phyloP scores from a whole-genome alignment of 2,113 vertebrate genomes.

The Poeciliopsis occidentalis region DNA sequence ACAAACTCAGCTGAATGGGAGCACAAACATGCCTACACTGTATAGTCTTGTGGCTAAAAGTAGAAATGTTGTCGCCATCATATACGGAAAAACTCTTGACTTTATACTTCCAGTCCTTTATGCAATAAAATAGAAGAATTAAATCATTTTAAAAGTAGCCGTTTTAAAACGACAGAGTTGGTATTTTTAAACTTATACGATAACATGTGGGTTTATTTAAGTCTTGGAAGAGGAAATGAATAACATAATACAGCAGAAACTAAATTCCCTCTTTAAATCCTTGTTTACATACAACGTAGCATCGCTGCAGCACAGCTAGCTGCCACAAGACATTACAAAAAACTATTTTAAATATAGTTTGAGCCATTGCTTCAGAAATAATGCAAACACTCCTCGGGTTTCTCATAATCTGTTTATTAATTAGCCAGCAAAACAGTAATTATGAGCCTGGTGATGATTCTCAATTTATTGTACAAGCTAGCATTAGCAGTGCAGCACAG shows the following conservation, averaged over 20 bases:
- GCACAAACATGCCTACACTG: not conserved
- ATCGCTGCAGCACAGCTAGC: not conserved
- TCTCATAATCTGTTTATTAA: not conserved
- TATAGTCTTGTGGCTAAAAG: not conserved
- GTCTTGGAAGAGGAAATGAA: too few species aligned
- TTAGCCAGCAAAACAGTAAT: not conserved
- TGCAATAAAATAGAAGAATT: not conserved
- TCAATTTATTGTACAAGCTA: not conserved
- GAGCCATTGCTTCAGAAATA: not conserved
- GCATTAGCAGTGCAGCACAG: not conserved
- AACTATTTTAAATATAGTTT: not conserved
- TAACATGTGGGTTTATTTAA: too few species aligned
- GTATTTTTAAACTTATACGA: too few species aligned
- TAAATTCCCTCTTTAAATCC: not conserved
- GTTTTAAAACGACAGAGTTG: too few species aligned
- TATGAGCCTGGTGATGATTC: not conserved
- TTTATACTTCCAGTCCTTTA: not conserved
- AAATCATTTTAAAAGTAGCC: not conserved
- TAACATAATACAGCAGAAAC: not conserved
- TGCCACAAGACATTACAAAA: not conserved
- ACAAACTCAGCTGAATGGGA: slow-evolving; percentile 1
- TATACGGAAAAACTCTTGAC: not conserved
- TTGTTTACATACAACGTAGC: not conserved
- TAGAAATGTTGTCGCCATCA: not conserved
- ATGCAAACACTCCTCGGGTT: not conserved